These are phyloP conservation scores for Drosophila arizonae DNA, from an alignment of 1,140 invertebrate species.

Conservation along the genomic window DNA sequence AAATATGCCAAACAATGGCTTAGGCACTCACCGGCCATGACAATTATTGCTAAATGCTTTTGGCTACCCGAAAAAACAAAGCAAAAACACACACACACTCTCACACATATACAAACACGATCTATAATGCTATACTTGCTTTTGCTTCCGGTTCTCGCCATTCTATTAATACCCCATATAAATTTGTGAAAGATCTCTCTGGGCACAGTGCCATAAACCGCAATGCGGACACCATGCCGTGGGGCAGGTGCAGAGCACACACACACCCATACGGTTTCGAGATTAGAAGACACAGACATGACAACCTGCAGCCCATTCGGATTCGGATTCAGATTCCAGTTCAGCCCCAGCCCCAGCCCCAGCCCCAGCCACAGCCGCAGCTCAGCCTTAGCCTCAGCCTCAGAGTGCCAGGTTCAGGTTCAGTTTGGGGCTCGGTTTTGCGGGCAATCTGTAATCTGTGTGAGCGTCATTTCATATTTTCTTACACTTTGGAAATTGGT, in stretches of 20 bases:
- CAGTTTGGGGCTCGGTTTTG: slow-evolving; percentile 15
- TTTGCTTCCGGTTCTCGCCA: slow-evolving; percentile 37
- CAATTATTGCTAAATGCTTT: slow-evolving; percentile 75
- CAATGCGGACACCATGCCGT: slow-evolving; percentile 12
- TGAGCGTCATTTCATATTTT: slow-evolving; percentile 65
- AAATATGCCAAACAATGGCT: slow-evolving; percentile 56
- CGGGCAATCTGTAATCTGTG: slow-evolving; percentile 21
- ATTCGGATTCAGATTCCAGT: slow-evolving; percentile 20
- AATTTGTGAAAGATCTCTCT: slow-evolving; percentile 26
- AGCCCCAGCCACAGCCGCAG: slow-evolving; percentile 7
- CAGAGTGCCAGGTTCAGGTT: neutral
- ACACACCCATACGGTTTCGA: neutral
- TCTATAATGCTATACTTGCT: neutral
- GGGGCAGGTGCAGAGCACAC: slow-evolving; percentile 17
- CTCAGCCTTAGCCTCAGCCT: slow-evolving; percentile 1
- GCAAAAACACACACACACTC: neutral
- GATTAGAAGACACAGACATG: slow-evolving; percentile 20
- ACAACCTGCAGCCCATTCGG: slow-evolving; percentile 22
- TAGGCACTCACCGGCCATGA: slow-evolving; percentile 45
- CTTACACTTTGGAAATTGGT: slow-evolving; percentile 40
- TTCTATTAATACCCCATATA: slow-evolving; percentile 50
- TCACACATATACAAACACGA: neutral
- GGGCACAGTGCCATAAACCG: slow-evolving; percentile 17
- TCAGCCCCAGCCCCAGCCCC: neutral
- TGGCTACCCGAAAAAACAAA: slow-evolving; percentile 42